Evolutionary conservation across 2,113 vertebrate species (phyloP).

Genomic region (Aegotheles bennettii): DNA sequence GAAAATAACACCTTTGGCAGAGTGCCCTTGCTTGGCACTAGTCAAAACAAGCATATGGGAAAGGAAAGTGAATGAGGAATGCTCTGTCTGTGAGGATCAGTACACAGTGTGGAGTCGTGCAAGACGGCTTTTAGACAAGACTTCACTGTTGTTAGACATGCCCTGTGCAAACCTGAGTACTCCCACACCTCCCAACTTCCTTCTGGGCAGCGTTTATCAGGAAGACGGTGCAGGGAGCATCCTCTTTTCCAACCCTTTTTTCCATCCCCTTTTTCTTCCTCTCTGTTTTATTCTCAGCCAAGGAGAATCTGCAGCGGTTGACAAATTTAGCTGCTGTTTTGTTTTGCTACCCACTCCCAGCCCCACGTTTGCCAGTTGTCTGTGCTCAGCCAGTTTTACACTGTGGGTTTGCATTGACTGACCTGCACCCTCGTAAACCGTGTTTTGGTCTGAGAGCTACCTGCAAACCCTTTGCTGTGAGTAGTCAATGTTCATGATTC

Average conservation of each 20-base stretch:
- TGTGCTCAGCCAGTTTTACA: background rate
- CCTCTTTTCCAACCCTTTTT: background rate
- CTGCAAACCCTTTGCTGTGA: background rate
- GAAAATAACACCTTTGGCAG: constrained; percentile 12
- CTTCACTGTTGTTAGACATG: background rate
- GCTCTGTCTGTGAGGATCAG: background rate
- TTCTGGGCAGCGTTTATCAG: background rate
- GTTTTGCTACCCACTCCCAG: background rate
- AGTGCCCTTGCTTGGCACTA: background rate
- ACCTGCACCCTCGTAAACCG: background rate
- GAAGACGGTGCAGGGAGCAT: background rate
- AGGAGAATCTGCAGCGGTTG: background rate
- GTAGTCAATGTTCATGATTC: constrained; percentile 39
- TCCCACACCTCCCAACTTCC: background rate
- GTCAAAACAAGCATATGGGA: constrained; percentile 17
- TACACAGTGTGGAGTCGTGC: background rate
- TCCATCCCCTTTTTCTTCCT: background rate
- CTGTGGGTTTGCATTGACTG: background rate
- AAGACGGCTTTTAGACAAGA: background rate
- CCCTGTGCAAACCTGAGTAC: background rate
- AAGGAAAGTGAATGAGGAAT: background rate
- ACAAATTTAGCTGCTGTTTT: background rate
- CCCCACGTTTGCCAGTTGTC: background rate
- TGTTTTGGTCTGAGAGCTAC: background rate
- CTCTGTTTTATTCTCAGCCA: background rate